Evolutionary conservation across 2,888 invertebrate species (phyloP).

Genomic region (Meteorus cinctellus): DNA sequence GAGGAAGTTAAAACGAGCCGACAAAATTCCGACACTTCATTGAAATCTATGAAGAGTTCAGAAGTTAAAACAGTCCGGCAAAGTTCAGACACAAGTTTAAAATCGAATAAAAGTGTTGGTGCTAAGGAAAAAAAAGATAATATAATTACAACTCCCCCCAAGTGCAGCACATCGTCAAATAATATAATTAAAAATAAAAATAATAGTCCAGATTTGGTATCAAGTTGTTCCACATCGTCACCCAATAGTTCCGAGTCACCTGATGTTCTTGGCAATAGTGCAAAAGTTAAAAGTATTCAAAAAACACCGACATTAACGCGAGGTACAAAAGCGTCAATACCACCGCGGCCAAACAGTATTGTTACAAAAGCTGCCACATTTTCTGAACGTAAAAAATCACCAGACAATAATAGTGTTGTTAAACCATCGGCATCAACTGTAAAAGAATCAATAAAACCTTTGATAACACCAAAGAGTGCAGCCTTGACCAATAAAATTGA

Average conservation of each 20-base stretch:
- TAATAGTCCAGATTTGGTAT: constrained; percentile 84
- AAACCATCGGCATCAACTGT: constrained; percentile 52
- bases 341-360: constrained; percentile 75
- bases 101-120: constrained; percentile 53
- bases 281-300: constrained; percentile 45
- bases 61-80: constrained; percentile 54
- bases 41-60: constrained; percentile 50
- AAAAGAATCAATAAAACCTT: constrained; percentile 43
- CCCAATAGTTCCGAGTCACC: constrained; percentile 74
- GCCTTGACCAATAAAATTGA: constrained; percentile 31
- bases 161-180: constrained; percentile 38
- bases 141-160: constrained; percentile 27
- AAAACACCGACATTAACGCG: constrained; percentile 70
- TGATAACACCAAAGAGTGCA: constrained; percentile 36
- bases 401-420: constrained; percentile 47
- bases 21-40: constrained; percentile 51
- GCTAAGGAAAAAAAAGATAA: constrained; percentile 56
- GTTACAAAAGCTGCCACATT: constrained; percentile 73
- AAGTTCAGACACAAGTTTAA: constrained; percentile 58
- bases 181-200: constrained; percentile 53
- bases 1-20: constrained; percentile 48
- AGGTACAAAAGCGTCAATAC: constrained; percentile 65
- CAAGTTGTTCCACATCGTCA: constrained; percentile 77
- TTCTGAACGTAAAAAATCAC: constrained; percentile 64
- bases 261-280: constrained; percentile 67